These are phyloP conservation scores for Lomographa bimaculata DNA, from an alignment of 2,888 invertebrate genomes.

Conservation along the genomic window DNA sequence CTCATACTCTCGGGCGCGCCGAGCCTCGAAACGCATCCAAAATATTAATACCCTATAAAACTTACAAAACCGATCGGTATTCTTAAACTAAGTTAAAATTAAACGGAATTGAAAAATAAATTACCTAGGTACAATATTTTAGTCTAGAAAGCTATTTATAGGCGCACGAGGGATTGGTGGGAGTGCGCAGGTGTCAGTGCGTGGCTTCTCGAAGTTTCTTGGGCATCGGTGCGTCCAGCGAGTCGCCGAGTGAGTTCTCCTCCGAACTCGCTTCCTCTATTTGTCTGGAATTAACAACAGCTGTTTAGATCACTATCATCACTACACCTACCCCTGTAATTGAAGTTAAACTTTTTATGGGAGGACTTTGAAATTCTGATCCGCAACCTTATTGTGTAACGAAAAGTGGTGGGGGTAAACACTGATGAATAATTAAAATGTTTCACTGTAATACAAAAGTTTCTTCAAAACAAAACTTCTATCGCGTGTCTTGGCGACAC, in stretches of 20 bases:
- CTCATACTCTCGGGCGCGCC: conserved; percentile 59
- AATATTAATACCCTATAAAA: conserved; percentile 80
- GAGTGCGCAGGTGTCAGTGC: conserved; percentile 74
- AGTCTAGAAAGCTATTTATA: conserved; percentile 82
- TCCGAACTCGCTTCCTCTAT: conserved; percentile 81
- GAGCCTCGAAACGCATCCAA: conserved; percentile 65
- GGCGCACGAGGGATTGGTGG: conserved; percentile 69
- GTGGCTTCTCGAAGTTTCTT: conserved; percentile 78
- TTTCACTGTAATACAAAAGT: too few species aligned
- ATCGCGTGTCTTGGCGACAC: too few species aligned
- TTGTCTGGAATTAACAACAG: conserved; percentile 53
- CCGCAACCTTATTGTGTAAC: too few species aligned
- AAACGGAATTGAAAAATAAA: conserved; percentile 85
- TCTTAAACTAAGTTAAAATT: conserved; percentile 82
- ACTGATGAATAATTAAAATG: too few species aligned
- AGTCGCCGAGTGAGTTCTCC: conserved; percentile 80
- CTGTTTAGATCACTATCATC: not conserved
- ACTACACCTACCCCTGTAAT: too few species aligned
- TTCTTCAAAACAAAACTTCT: too few species aligned
- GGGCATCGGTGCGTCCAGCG: conserved; percentile 58
- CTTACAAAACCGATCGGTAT: conserved; percentile 83
- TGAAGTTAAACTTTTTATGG: too few species aligned
- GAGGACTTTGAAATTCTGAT: too few species aligned
- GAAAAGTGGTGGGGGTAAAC: too few species aligned
- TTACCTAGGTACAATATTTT: conserved; percentile 84